These are phyloP conservation scores for Mus spicilegus DNA, from an alignment of 2,113 vertebrate species.

Conservation along the genomic window DNA sequence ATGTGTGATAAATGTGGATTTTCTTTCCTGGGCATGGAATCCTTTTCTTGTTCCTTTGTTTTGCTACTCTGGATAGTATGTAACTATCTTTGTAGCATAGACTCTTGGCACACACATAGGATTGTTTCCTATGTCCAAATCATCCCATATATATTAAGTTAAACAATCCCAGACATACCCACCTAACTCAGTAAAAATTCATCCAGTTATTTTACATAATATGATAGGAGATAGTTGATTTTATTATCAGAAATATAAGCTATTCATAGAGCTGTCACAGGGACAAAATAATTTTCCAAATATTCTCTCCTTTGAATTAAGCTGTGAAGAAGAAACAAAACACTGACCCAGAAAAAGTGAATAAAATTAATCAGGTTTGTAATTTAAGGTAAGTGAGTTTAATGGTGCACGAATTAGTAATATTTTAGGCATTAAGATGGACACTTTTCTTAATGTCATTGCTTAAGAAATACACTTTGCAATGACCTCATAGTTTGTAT, in stretches of 20 bases:
- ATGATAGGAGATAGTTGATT: slow-evolving; percentile 16
- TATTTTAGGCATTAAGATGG: slow-evolving; percentile 15
- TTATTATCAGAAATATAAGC: slow-evolving; percentile 45
- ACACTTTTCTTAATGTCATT: background rate
- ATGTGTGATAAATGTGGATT: background rate
- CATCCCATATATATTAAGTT: background rate
- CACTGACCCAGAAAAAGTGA: slow-evolving; percentile 55
- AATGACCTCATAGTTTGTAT: slow-evolving; percentile 70
- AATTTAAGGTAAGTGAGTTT: slow-evolving; percentile 60
- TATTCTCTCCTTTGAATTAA: slow-evolving; percentile 14
- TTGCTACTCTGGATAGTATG: background rate
- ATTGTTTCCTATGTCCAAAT: background rate
- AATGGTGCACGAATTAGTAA: slow-evolving; percentile 48
- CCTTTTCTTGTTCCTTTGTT: background rate
- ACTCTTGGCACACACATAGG: background rate
- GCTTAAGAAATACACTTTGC: slow-evolving; percentile 7
- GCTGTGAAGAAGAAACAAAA: slow-evolving; percentile 54
- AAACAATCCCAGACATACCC: background rate
- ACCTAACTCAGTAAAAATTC: slow-evolving; percentile 8
- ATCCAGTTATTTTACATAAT: background rate
- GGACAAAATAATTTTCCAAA: background rate
- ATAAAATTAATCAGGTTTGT: slow-evolving; percentile 51
- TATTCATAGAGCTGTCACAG: background rate
- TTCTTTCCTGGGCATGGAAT: background rate
- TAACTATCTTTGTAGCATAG: background rate